phyloP scores from a whole-genome alignment of 2,797 vertebrate genomes.

The Coregonus sp. region DNA sequence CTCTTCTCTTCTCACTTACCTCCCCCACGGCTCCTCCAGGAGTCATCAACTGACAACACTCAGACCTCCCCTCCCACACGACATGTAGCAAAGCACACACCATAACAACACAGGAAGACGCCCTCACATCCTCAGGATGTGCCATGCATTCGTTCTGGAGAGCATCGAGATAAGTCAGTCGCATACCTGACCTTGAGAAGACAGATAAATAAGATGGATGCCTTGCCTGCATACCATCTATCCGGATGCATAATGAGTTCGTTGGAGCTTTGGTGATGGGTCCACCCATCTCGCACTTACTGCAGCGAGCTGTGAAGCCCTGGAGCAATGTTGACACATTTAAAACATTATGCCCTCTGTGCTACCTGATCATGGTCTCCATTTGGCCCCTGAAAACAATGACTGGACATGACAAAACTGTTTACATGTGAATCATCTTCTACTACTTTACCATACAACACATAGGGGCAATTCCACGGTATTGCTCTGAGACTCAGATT shows the following conservation, averaged over 20 bases:
- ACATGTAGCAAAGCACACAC: not conserved
- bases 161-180: constrained; percentile 38
- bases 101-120: constrained; percentile 71
- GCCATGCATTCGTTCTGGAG: constrained; percentile 55
- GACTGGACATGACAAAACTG: not conserved
- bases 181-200: not conserved
- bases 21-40: constrained; percentile 69
- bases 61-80: constrained; percentile 68
- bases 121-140: constrained; percentile 73
- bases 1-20: constrained; percentile 62
- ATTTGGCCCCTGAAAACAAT: constrained; percentile 21
- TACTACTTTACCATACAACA: not conserved
- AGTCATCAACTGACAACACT: constrained; percentile 75
- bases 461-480: too few species aligned
- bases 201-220: not conserved
- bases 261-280: constrained; percentile 6
- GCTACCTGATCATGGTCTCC: constrained; percentile 6
- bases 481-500: too few species aligned
- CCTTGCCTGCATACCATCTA: not conserved
- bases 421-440: not conserved
- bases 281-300: constrained; percentile 6
- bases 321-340: constrained; percentile 11
- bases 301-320: not conserved
- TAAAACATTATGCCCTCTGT: constrained; percentile 12
- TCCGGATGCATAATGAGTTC: constrained; percentile 9